These are phyloP conservation scores for Lordiphosa andalusiaca DNA, from an alignment of 2,888 invertebrate species.

Conservation along the genomic window DNA sequence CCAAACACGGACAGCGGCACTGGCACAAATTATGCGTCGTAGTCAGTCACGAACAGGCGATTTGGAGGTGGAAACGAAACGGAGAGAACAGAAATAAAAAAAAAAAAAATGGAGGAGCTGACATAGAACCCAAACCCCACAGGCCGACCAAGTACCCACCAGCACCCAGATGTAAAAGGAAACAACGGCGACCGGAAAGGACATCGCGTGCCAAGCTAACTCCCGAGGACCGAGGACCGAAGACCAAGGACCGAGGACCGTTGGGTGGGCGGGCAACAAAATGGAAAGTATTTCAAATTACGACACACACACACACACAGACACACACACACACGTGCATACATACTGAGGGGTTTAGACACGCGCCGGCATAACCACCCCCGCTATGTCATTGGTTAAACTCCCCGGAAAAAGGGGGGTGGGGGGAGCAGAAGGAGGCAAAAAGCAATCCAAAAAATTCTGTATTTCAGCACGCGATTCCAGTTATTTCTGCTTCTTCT, in stretches of 20 bases:
- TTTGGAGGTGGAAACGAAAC: slow-evolving; percentile 33
- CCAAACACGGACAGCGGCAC: slow-evolving; percentile 48
- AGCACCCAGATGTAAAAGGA: slow-evolving; percentile 43
- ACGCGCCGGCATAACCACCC: slow-evolving; percentile 66
- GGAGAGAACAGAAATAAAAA: slow-evolving; percentile 8
- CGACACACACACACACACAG: slow-evolving; percentile 48
- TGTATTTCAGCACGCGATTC: slow-evolving; percentile 68
- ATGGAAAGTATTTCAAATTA: slow-evolving; percentile 74
- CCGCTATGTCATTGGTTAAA: slow-evolving; percentile 71
- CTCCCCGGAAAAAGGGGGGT: background rate
- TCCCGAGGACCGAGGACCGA: slow-evolving; percentile 3
- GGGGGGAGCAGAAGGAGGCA: slow-evolving; percentile 5
- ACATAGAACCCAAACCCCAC: slow-evolving; percentile 6
- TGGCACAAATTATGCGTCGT: slow-evolving; percentile 73
- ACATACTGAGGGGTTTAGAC: slow-evolving; percentile 27
- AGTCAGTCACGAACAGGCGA: slow-evolving; percentile 68
- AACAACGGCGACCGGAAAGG: slow-evolving; percentile 77
- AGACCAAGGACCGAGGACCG: slow-evolving; percentile 12
- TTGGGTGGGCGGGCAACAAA: slow-evolving; percentile 49
- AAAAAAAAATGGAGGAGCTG: slow-evolving; percentile 25
- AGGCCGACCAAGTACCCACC: slow-evolving; percentile 5
- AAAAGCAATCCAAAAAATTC: slow-evolving; percentile 65
- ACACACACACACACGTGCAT: slow-evolving; percentile 20
- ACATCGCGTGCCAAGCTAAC: slow-evolving; percentile 72
- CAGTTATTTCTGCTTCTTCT: slow-evolving; percentile 13